Evolutionary conservation across 2,888 invertebrate species (phyloP).

Genomic region (Hedychridium roseum): DNA sequence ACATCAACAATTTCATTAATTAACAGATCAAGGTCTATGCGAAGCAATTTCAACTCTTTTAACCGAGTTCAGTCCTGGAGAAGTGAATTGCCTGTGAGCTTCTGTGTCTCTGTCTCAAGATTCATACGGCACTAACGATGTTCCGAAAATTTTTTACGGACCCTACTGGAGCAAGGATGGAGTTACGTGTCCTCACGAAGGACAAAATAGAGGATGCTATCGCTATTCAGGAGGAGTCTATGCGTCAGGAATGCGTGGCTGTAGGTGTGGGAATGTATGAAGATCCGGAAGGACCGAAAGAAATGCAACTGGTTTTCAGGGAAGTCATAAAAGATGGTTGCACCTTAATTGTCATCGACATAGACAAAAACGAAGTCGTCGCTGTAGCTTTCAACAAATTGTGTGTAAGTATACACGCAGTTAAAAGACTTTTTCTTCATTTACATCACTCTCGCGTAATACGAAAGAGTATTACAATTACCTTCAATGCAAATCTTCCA

Average conservation of each 20-base stretch:
- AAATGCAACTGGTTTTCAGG: slow-evolving; percentile 39
- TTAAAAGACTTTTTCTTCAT: neutral
- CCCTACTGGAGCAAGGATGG: slow-evolving; percentile 35
- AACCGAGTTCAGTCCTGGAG: no score
- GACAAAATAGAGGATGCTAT: slow-evolving; percentile 43
- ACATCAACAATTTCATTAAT: no score
- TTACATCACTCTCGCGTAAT: no score
- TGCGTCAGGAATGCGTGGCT: slow-evolving; percentile 47
- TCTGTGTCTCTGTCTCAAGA: no score
- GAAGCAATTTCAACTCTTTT: no score
- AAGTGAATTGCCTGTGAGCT: no score
- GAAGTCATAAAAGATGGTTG: slow-evolving; percentile 67
- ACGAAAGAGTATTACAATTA: no score
- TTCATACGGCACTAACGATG: slow-evolving; percentile 21
- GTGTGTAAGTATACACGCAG: slow-evolving; percentile 64
- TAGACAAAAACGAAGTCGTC: slow-evolving; percentile 67
- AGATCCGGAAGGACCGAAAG: slow-evolving; percentile 46
- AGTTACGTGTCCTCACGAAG: slow-evolving; percentile 36
- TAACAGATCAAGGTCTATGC: no score
- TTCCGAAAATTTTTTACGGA: slow-evolving; percentile 20
- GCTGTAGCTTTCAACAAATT: slow-evolving; percentile 75
- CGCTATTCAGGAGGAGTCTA: slow-evolving; percentile 39
- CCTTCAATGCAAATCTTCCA: no score
- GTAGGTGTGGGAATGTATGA: slow-evolving; percentile 49
- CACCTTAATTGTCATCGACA: slow-evolving; percentile 70